Conservation (phyloP, 2,888 invertebrate genomes). For the Sesia apiformis region DNA sequence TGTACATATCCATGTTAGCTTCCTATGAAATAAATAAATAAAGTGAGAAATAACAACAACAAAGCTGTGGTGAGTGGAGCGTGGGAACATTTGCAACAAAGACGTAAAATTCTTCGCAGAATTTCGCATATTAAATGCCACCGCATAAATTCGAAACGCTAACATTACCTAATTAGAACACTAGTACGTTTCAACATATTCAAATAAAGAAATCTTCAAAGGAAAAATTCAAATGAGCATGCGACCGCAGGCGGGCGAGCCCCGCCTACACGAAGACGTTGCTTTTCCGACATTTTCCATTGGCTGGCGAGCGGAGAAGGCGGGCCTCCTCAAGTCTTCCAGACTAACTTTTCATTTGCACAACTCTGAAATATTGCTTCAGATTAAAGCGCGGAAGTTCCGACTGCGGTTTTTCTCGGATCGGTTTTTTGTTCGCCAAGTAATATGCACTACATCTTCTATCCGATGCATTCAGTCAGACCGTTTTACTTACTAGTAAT, state of each 20-base stretch:
- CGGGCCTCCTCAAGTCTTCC: constrained; percentile 60
- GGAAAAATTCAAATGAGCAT: constrained; percentile 66
- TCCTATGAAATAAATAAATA: no score
- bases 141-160: neutral
- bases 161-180: neutral
- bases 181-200: constrained; percentile 20
- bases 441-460: constrained; percentile 31
- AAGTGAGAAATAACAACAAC: no score
- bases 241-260: constrained; percentile 53
- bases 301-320: constrained; percentile 56
- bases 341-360: constrained; percentile 72
- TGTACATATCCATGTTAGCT: no score
- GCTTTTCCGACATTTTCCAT: constrained; percentile 68
- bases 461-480: neutral
- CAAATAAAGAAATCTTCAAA: constrained; percentile 67
- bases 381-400: constrained; percentile 66
- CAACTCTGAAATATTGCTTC: constrained; percentile 65
- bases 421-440: constrained; percentile 25
- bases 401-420: constrained; percentile 54
- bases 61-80: no score
- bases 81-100: no score
- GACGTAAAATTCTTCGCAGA: no score
- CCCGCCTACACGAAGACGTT: constrained; percentile 67
- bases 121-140: no score
- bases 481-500: no score